phyloP scores from a whole-genome alignment of 2,113 vertebrate genomes.

The Semnornis frantzii region DNA sequence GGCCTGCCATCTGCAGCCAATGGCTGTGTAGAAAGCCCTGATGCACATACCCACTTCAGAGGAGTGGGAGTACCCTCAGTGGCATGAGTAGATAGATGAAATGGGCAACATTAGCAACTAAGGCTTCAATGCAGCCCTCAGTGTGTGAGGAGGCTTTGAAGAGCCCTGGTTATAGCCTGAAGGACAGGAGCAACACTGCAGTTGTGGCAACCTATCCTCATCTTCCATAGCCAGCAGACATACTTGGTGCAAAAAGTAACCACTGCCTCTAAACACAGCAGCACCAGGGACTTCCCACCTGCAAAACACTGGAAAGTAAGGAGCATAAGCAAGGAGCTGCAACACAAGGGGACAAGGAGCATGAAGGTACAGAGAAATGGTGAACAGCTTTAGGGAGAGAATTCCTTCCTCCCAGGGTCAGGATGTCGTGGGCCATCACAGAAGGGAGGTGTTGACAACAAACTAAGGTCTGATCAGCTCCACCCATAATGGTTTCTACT shows the following conservation, averaged over 20 bases:
- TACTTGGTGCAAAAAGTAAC: neutral
- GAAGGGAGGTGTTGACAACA: neutral
- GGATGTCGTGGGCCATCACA: neutral
- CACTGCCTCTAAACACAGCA: neutral
- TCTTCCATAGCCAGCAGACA: neutral
- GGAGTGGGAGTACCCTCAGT: too few species aligned
- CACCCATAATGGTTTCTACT: neutral
- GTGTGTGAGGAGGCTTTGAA: neutral
- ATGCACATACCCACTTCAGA: neutral
- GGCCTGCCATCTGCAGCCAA: neutral
- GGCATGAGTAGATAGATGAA: neutral
- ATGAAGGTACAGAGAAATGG: neutral
- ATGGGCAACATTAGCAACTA: neutral
- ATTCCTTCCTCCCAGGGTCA: neutral
- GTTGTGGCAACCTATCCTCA: neutral
- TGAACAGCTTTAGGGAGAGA: neutral
- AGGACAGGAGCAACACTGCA: neutral
- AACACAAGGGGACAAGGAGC: neutral
- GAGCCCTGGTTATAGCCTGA: neutral
- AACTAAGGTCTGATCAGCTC: neutral
- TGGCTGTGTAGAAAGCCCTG: accelerated
- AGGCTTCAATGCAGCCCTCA: neutral
- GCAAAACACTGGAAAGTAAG: neutral
- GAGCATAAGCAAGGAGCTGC: neutral
- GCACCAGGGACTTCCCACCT: neutral